These are phyloP conservation scores for Mongoloraphidia duomilia DNA, from an alignment of 2,888 invertebrate species.

Conservation along the genomic window DNA sequence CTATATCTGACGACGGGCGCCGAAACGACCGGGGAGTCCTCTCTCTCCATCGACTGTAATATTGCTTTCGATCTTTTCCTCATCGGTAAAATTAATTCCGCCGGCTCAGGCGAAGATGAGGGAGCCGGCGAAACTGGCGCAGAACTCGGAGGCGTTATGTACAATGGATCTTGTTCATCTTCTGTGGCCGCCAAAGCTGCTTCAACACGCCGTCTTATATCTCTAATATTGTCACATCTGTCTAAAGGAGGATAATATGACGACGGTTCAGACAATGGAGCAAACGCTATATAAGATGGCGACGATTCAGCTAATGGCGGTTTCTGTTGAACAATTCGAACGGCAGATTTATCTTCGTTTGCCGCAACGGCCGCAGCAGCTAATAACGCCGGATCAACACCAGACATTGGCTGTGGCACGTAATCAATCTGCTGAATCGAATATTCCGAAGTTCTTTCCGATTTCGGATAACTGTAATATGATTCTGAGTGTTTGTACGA, in stretches of 20 bases:
- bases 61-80: conserved; percentile 67
- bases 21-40: conserved; percentile 17
- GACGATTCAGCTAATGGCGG: conserved; percentile 5
- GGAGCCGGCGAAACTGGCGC: conserved; percentile 39
- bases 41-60: conserved; percentile 46
- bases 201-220: conserved; percentile 45
- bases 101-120: conserved; percentile 37
- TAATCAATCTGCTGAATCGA: background rate
- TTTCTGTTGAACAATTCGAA: conserved; percentile 7
- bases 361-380: conserved; percentile 32
- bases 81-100: conserved; percentile 51
- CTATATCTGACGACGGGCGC: conserved; percentile 29
- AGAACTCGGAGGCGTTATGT: conserved; percentile 42
- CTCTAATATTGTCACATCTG: conserved; percentile 33
- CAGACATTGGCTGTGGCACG: background rate
- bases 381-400: conserved; percentile 24
- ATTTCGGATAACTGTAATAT: too few species aligned
- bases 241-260: conserved; percentile 23
- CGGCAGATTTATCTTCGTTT: conserved; percentile 18
- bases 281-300: conserved; percentile 21
- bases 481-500: too few species aligned
- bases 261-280: conserved; percentile 20
- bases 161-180: conserved; percentile 34
- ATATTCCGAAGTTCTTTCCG: too few species aligned
- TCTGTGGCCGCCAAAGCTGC: conserved; percentile 43